These are phyloP conservation scores for Patella depressa DNA, from an alignment of 2,888 invertebrate species.

Conservation along the genomic window DNA sequence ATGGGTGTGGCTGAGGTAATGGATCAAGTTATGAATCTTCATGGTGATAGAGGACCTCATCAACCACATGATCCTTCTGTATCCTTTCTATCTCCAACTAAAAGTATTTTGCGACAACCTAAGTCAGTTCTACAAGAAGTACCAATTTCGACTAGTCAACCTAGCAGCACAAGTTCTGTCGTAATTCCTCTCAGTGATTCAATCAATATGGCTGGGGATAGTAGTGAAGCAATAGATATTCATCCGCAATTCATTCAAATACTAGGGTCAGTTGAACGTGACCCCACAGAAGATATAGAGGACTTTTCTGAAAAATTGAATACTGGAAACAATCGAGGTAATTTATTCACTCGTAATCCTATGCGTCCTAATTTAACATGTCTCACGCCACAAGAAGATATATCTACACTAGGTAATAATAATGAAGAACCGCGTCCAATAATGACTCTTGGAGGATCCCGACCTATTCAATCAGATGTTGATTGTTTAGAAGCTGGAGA, in stretches of 20 bases:
- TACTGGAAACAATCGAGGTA: neutral
- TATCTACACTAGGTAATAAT: neutral
- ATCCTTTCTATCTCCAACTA: neutral
- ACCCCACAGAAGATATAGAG: neutral
- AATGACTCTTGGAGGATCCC: neutral
- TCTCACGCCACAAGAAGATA: constrained; percentile 8
- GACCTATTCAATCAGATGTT: neutral
- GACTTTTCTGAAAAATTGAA: constrained; percentile 4
- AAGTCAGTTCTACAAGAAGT: neutral
- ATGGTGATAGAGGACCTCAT: neutral
- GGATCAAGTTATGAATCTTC: neutral
- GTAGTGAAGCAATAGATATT: too few species aligned
- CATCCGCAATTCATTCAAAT: neutral
- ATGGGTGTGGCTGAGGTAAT: too few species aligned
- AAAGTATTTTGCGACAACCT: neutral
- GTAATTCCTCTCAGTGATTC: neutral
- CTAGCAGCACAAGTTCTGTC: neutral
- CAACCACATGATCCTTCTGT: neutral
- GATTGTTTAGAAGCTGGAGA: too few species aligned
- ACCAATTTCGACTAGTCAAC: neutral
- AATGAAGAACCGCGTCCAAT: neutral
- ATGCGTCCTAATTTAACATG: constrained; percentile 4
- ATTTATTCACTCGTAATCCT: neutral
- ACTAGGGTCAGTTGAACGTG: neutral
- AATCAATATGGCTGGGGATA: neutral